Conservation (phyloP, 2,113 vertebrate genomes). For the Protobothrops mucrosquamatus region DNA sequence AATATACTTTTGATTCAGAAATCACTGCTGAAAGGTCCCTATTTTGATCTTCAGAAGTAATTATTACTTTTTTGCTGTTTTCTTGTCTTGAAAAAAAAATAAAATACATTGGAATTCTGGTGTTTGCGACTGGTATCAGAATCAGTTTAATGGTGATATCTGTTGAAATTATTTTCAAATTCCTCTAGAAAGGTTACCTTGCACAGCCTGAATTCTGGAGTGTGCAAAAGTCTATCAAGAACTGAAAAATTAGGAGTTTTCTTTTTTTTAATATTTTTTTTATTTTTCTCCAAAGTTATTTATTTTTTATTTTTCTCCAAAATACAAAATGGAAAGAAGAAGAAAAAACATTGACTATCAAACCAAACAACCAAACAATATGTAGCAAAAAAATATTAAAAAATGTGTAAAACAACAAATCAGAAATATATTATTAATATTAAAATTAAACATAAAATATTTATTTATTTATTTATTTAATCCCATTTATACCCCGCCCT, state of each 20-base stretch:
- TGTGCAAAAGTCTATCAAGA: not conserved
- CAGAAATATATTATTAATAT: not conserved
- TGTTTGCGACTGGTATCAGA: not conserved
- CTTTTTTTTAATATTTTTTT: not conserved
- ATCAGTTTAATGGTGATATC: not conserved
- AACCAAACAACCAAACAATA: not conserved
- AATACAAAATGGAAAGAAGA: not conserved
- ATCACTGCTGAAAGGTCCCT: conserved; percentile 49
- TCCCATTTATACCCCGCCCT: too few relatives aligned
- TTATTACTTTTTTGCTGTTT: conserved; percentile 39
- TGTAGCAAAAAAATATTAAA: not conserved
- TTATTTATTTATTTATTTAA: too few relatives aligned
- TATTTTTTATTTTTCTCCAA: too few relatives aligned
- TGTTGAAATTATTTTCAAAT: not conserved
- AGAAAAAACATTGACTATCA: not conserved
- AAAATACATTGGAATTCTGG: not conserved
- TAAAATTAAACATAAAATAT: not conserved
- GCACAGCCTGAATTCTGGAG: not conserved
- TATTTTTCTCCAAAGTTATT: not conserved
- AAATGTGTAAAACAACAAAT: not conserved
- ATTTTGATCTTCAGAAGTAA: conserved; percentile 58
- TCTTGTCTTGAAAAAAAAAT: conserved; percentile 10
- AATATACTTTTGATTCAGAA: conserved; percentile 51
- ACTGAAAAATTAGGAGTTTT: not conserved
- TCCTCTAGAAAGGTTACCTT: not conserved